Evolutionary conservation across 2,888 invertebrate genomes (phyloP).

Genomic region (Odontocerum albicorne): DNA sequence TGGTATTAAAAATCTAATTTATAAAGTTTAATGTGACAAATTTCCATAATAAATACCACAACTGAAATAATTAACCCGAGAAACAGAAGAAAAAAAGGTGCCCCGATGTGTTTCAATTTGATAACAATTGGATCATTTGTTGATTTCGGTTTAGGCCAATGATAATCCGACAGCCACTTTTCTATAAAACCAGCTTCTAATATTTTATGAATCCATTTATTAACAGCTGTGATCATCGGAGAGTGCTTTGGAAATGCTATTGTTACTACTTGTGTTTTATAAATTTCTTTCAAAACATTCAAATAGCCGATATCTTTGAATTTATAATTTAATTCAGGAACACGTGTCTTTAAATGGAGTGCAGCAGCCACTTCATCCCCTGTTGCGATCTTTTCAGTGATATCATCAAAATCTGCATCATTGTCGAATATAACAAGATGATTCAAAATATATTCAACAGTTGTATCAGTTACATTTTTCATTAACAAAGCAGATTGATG

Average conservation of each 20-base stretch:
- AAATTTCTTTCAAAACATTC: conserved; percentile 24
- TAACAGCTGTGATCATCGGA: conserved; percentile 20
- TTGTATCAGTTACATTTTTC: conserved; percentile 21
- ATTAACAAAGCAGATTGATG: conserved; percentile 14
- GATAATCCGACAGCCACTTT: conserved; percentile 27
- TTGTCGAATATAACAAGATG: conserved; percentile 12
- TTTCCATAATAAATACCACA: conserved; percentile 21
- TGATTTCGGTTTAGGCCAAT: background rate
- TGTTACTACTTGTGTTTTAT: conserved; percentile 23
- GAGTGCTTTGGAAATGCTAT: conserved; percentile 29
- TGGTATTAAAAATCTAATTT: no score
- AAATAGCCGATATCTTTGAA: conserved; percentile 17
- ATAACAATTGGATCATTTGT: conserved; percentile 14
- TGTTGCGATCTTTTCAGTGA: conserved; percentile 23
- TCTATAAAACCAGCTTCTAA: conserved; percentile 29
- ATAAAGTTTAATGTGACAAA: background rate
- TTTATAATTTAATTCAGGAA: conserved; percentile 25
- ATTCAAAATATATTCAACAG: conserved; percentile 21
- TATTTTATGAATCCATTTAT: conserved; percentile 29
- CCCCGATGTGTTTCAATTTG: conserved; percentile 22
- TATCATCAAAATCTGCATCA: conserved; percentile 14
- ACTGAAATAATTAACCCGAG: conserved; percentile 16
- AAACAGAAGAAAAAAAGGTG: conserved; percentile 25
- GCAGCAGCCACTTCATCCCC: conserved; percentile 23
- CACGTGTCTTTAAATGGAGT: conserved; percentile 25